Evolutionary conservation across 2,797 vertebrate species (phyloP), one percentile per base, ranked within the genome.

Genomic region (Alfaro cultratus): DNA sequence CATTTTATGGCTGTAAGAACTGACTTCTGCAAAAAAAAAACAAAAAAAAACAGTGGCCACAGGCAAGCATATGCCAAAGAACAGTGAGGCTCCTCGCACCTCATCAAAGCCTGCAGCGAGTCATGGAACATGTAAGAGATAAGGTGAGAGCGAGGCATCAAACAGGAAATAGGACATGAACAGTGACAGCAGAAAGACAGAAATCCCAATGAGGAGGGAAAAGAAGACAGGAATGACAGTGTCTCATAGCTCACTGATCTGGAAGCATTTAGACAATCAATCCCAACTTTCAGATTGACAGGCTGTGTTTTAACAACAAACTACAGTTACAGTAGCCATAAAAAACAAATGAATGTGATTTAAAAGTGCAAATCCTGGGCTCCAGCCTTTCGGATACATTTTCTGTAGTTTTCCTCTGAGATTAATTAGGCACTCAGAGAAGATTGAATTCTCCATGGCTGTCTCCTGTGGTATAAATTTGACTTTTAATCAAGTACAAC

Each of bases 251-350:
- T 89, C 91, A 89, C 81, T 91, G 91, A 84, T 90, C 86, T 87
- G 91, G 91, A 95, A 93, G 91, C 86, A 83, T 77, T 45, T 80
- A 76, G 76, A 77, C 84, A 87, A 93, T 94, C 89, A 90, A 91
- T 92, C 91, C 80, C 88, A 88, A 62, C 78, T 82, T 79, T 87
- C 87, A 78, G 78, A 86, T 64, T 84, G 84, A 75, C 88, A 84
- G 85, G 79, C 83, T 57, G 62, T 23, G 81, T 82, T 80, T 85
- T 83, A 55, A 49, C 23, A 29, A 15, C 72, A 49, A 70, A 76
- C 88, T 57, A 88, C 74, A 78, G 75, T 51, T 45, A 60, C 29
- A 81, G 26, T 12, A 55, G 45, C 75, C 53, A 80, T 47, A 82
- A 29, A 73, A 70, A 21, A 79, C 39, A 80, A 60, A 15, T 29